Conservation (phyloP, 2,888 invertebrate genomes). For the Nemapogon koenigi region DNA sequence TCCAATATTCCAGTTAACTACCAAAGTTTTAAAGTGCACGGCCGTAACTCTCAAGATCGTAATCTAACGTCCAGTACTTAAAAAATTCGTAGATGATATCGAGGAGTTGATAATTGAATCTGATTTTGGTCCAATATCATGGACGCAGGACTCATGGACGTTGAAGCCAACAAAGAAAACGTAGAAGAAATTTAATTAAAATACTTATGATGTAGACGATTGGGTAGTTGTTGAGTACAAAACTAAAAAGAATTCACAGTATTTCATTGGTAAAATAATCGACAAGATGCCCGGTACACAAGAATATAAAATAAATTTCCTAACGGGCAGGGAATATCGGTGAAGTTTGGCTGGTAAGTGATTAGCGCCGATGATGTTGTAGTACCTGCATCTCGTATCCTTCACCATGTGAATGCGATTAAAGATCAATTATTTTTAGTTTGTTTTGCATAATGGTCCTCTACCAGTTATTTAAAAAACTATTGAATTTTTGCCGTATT, state of each 20-base stretch:
- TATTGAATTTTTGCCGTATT: too few relatives aligned
- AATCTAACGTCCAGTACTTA: neutral
- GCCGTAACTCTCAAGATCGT: neutral
- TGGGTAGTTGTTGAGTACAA: neutral
- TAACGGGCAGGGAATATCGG: neutral
- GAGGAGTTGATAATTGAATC: slow-evolving; percentile 1
- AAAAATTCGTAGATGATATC: neutral
- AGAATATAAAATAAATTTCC: slow-evolving; percentile 3
- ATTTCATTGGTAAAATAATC: neutral
- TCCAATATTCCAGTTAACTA: neutral
- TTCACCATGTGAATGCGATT: neutral
- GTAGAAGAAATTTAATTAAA: neutral
- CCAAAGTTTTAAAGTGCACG: slow-evolving; percentile 1
- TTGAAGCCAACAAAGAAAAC: neutral
- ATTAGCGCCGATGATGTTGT: neutral
- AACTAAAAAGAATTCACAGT: neutral
- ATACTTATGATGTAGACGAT: slow-evolving; percentile 4
- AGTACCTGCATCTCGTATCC: neutral
- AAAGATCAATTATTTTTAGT: too few relatives aligned
- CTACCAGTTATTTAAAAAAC: too few relatives aligned
- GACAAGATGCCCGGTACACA: neutral
- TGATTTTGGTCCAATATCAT: neutral
- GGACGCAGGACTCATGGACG: neutral
- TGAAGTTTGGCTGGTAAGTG: neutral
- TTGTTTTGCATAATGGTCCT: too few relatives aligned